phyloP scores from a whole-genome alignment of 1,140 invertebrate genomes.

The Probaryconus sp. region DNA sequence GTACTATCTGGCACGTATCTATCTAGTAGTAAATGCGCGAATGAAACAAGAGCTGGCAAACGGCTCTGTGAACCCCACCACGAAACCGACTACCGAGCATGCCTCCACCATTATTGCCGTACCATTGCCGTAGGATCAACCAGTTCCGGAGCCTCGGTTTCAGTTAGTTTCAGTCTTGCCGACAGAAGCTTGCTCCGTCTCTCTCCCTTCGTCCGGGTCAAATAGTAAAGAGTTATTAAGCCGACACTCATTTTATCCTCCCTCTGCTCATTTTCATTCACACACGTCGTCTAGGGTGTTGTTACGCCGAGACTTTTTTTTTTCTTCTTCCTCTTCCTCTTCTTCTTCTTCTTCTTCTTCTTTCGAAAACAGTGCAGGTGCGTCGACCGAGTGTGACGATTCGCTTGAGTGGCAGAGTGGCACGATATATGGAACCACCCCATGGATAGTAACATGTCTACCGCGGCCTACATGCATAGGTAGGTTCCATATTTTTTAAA shows the following conservation, averaged over 20 bases:
- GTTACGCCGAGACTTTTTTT: neutral
- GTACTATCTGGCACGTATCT: constrained; percentile 24
- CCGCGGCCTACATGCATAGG: constrained; percentile 75
- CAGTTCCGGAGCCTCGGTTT: constrained; percentile 42
- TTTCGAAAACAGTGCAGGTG: constrained; percentile 46
- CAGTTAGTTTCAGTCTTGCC: constrained; percentile 67
- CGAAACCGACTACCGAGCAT: constrained; percentile 34
- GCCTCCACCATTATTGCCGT: constrained; percentile 37
- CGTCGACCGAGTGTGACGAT: constrained; percentile 46
- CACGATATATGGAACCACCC: constrained; percentile 74
- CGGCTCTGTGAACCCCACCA: constrained; percentile 54
- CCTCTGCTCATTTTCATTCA: neutral
- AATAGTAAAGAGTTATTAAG: too few species aligned
- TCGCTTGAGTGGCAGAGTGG: constrained; percentile 52
- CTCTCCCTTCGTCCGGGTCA: constrained; percentile 38
- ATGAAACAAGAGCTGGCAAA: constrained; percentile 59
- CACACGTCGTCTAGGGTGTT: constrained; percentile 15
- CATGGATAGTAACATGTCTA: constrained; percentile 78
- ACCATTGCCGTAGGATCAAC: constrained; percentile 42
- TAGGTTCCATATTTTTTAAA: constrained; percentile 39
- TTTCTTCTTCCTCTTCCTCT: neutral
- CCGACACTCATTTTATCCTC: too few species aligned
- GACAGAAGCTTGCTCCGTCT: constrained; percentile 60
- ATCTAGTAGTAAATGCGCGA: constrained; percentile 46
- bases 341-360: neutral